phyloP scores from a whole-genome alignment of 2,797 vertebrate genomes.

The Syngnathus acus region DNA sequence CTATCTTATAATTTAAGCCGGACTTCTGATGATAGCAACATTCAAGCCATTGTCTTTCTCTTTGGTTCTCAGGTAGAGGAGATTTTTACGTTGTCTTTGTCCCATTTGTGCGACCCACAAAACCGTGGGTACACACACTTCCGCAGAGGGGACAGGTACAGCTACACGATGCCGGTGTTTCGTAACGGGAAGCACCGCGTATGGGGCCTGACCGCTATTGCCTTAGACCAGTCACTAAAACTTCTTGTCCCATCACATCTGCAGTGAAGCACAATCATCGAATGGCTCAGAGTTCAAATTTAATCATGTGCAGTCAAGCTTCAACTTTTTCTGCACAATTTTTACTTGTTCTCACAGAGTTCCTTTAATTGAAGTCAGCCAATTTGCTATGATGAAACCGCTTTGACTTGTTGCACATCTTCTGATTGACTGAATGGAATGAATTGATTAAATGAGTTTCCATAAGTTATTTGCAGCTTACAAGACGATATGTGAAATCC shows the following conservation, averaged over 20 bases:
- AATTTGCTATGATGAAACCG: background rate
- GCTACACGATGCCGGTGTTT: constrained; percentile 84
- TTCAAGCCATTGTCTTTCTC: constrained; percentile 1
- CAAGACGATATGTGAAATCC: background rate
- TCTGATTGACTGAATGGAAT: background rate
- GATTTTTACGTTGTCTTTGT: constrained; percentile 77
- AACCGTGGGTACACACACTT: constrained; percentile 88
- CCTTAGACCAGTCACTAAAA: constrained; percentile 76
- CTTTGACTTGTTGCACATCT: background rate
- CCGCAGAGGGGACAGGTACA: constrained; percentile 64
- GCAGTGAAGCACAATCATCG: background rate
- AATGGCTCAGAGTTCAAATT: background rate
- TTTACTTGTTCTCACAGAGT: background rate
- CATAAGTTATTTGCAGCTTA: background rate
- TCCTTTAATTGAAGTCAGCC: background rate
- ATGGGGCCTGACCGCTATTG: constrained; percentile 84
- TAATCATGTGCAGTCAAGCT: background rate
- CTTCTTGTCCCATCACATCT: constrained; percentile 50
- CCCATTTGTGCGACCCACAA: constrained; percentile 71
- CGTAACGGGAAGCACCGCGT: constrained; percentile 76
- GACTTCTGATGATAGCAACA: no score
- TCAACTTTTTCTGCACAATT: background rate
- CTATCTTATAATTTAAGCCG: no score
- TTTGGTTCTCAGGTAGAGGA: constrained; percentile 77
- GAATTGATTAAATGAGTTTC: background rate